Percentiles rank a stretch among this genome's conserved stretches.
phyloP scores from a whole-genome alignment of 2,113 vertebrate species.

The Opisthocomus hoazin region DNA sequence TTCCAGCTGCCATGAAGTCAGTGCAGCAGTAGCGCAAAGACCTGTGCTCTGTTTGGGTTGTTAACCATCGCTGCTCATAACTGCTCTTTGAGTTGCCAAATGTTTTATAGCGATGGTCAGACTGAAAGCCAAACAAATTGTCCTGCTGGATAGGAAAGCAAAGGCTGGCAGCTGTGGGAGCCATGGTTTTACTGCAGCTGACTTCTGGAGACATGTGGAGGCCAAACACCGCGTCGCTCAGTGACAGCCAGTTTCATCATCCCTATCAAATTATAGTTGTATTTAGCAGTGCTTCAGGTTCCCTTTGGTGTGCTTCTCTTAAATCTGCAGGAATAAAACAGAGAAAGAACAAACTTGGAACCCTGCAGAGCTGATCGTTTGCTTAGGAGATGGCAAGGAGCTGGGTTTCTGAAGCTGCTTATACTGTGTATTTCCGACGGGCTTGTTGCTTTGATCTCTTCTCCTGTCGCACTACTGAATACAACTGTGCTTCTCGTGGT shows the following conservation, averaged over 20 bases:
- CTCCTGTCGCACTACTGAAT: neutral
- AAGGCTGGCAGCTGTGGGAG: neutral
- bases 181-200: neutral
- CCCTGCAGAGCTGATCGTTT: neutral
- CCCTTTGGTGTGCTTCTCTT: neutral
- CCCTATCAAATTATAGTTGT: neutral
- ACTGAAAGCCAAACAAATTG: neutral
- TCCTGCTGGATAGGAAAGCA: neutral
- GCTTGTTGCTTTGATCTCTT: neutral
- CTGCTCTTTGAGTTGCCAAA: neutral
- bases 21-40: neutral
- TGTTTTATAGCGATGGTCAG: neutral
- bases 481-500: neutral
- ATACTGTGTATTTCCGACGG: rapidly evolving
- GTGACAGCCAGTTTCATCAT: neutral
- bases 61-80: neutral
- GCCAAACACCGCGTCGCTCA: neutral
- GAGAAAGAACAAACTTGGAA: neutral
- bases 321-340: neutral
- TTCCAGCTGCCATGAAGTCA: neutral
- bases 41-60: neutral
- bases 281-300: neutral
- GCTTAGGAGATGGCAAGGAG: neutral
- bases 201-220: neutral
- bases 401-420: neutral